Percentiles rank a stretch among this genome's conserved stretches.
Conservation (phyloP, 2,113 vertebrate genomes). For the Pholis gunnellus region DNA sequence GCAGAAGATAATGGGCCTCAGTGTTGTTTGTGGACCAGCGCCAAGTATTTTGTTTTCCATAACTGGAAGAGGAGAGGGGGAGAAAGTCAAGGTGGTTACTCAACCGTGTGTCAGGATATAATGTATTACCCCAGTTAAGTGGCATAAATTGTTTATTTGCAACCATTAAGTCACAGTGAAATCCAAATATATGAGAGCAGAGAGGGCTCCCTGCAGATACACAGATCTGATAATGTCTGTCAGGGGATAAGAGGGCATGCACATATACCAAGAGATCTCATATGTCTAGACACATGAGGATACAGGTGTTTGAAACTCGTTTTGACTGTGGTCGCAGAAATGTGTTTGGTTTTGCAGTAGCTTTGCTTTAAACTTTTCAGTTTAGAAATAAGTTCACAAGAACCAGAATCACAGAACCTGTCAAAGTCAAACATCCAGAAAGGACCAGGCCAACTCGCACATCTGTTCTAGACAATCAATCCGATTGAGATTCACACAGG, state of each 20-base stretch:
- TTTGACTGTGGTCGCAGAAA: not conserved
- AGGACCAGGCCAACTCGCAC: not conserved
- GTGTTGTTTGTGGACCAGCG: conserved; percentile 72
- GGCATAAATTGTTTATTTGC: conserved; percentile 80
- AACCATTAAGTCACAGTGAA: conserved; percentile 70
- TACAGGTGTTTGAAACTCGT: conserved; percentile 3
- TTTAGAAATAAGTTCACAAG: not conserved
- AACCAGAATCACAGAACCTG: not conserved
- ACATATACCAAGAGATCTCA: not conserved
- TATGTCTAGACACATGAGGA: not conserved
- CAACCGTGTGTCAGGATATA: conserved; percentile 69
- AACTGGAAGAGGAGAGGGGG: conserved; percentile 59
- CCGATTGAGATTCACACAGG: not conserved
- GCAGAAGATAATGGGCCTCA: conserved; percentile 73
- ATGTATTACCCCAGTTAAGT: conserved; percentile 70
- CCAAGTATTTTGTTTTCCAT: conserved; percentile 79
- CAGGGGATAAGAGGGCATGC: conserved; percentile 36
- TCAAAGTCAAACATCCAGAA: not conserved
- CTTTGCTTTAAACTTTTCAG: not conserved
- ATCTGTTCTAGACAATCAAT: conserved; percentile 1
- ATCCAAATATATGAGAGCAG: conserved; percentile 60
- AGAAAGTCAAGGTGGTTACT: conserved; percentile 73
- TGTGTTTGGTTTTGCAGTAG: not conserved
- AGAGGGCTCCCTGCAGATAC: conserved; percentile 53
- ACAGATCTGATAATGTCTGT: conserved; percentile 57